Base-by-base conservation (phyloP, 2,113 vertebrate species). In the Pipra filicauda region DNA sequence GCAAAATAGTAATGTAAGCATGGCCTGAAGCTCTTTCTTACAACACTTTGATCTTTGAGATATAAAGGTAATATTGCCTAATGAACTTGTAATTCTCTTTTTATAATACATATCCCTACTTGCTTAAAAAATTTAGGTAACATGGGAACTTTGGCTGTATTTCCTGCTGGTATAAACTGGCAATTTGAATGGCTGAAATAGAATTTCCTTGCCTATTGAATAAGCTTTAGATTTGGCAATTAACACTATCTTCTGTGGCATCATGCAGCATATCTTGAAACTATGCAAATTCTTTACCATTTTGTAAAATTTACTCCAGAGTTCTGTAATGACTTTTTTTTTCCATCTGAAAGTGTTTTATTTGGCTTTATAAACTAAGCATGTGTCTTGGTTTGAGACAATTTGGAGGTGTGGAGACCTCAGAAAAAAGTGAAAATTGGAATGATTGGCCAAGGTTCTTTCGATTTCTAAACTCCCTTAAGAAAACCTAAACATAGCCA, bases 1-100 rank as follows among this genome's bases (percentile, higher is more conserved):
- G 54, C 11, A 89, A 95, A 91, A 88, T 22, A 94, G 9, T 26
- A 92, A 61, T 66, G 11, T 67, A 85, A 62, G 27, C 75, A 94
- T 91, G 79, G 79, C 71, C 85, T 94, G 88, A 43, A 90, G 91
- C 85, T 95, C 75, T 93, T 88, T 88, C 58, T 70, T 90, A 62
- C 19, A 69, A 73, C n/a, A 75, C 30, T 91, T 93, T 93, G 77
- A 91, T 95, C 66, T 85, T 52, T 76, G 49, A 91, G 39, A 85
- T 93, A 21, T 76, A 91, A 94, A 85, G 46, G 41, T 66, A 89
- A 9, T 49, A 82, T 49, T 91, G 54, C 37, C 59, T 94, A 79
- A 91, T 52, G 44, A 94, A 91, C 43, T 83, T 95, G 22, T 41
- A 89, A 57, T 70, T 78, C 41, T 72, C n/a, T 64, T 82, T 74